A percentile compares a stretch with the other conserved stretches of the same genome.
phyloP scores from a whole-genome alignment of 2,113 vertebrate genomes.

The Crotalus tigris region DNA sequence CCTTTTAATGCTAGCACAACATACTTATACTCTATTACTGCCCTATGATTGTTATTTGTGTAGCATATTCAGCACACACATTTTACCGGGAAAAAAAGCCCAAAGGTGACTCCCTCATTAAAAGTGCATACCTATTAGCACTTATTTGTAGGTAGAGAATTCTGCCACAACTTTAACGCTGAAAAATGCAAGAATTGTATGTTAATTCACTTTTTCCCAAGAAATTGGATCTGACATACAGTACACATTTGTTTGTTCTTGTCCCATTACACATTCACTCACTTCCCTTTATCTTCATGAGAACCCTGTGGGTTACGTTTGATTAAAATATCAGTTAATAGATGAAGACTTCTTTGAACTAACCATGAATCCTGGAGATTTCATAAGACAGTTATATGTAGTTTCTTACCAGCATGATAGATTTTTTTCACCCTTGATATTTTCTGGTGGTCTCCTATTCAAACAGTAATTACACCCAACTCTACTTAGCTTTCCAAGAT shows the following conservation, averaged over 20 bases:
- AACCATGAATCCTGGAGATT: not conserved
- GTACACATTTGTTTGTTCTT: not conserved
- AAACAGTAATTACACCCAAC: not conserved
- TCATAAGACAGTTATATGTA: not conserved
- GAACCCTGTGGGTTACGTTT: not conserved
- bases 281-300: not conserved
- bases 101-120: not conserved
- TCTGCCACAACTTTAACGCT: not conserved
- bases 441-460: not conserved
- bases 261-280: not conserved
- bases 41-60: constrained; percentile 23
- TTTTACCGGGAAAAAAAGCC: not conserved
- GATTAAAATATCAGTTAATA: not conserved
- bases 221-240: not conserved
- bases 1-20: not conserved
- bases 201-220: not conserved
- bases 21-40: not conserved
- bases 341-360: not conserved
- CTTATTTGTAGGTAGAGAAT: not conserved
- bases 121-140: not conserved
- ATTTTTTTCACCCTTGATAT: not conserved
- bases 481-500: not conserved
- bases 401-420: not conserved
- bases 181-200: not conserved
- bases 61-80: constrained; percentile 1